Evolutionary conservation across 2,888 invertebrate genomes (phyloP).

Genomic region (Cheiracanthium punctorium): DNA sequence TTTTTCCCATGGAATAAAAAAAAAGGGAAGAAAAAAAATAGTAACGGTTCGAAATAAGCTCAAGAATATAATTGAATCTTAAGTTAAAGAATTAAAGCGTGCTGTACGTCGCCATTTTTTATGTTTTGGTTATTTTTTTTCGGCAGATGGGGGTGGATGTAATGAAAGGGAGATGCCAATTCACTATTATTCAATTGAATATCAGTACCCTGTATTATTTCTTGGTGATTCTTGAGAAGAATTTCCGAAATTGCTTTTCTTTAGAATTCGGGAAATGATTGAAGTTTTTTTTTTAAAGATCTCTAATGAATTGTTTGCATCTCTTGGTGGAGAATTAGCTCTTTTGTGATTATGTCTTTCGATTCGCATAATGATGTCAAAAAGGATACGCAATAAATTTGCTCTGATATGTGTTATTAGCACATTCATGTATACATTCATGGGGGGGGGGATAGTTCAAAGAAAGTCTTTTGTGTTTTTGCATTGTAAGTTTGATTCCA

Average conservation of each 20-base stretch:
- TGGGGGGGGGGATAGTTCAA: too few relatives aligned
- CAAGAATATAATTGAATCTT: constrained; percentile 57
- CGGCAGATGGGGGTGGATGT: background rate
- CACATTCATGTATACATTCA: too few relatives aligned
- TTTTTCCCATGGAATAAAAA: background rate
- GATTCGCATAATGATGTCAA: background rate
- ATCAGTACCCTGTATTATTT: background rate
- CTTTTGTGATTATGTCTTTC: background rate
- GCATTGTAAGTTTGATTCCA: too few relatives aligned
- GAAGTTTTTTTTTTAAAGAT: background rate
- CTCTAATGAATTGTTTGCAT: constrained; percentile 6
- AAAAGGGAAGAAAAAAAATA: background rate
- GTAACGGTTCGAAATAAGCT: constrained; percentile 46
- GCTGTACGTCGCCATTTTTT: constrained; percentile 5
- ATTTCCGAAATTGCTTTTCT: background rate
- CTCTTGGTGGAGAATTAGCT: background rate
- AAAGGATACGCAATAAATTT: background rate
- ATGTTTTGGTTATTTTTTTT: background rate
- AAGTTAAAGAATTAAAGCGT: constrained; percentile 60
- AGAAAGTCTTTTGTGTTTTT: too few relatives aligned
- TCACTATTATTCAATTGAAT: constrained; percentile 44
- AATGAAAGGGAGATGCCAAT: constrained; percentile 23
- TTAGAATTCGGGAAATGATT: background rate
- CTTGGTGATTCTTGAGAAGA: background rate
- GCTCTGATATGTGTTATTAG: background rate